These are phyloP conservation scores for Podargus strigoides DNA, from an alignment of 2,797 vertebrate species.

Conservation along the genomic window DNA sequence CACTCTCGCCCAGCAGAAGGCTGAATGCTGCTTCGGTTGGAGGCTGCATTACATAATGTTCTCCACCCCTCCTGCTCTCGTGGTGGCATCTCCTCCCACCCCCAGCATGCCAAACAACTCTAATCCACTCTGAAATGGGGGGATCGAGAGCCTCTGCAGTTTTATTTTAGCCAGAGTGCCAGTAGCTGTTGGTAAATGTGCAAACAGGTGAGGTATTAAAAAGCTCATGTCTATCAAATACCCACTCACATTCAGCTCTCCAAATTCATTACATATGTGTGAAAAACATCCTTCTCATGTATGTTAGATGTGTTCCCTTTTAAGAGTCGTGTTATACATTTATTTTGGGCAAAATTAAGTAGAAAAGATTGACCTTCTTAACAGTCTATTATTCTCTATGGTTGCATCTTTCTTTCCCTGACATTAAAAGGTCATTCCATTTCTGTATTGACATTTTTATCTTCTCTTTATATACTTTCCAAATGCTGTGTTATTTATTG, in stretches of 20 bases:
- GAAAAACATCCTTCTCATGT: not conserved
- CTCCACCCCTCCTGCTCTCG: slow-evolving; percentile 38
- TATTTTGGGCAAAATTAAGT: not conserved
- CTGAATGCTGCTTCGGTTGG: not conserved
- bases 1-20: not conserved
- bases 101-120: not conserved
- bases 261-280: not conserved
- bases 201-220: slow-evolving; percentile 11
- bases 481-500: not conserved
- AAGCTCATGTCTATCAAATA: not conserved
- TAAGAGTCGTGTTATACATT: not conserved
- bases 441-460: slow-evolving; percentile 22
- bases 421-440: slow-evolving; percentile 13
- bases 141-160: not conserved
- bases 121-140: not conserved
- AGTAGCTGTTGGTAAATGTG: not conserved
- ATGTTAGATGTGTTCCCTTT: not conserved
- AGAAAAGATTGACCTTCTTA: not conserved
- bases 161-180: not conserved
- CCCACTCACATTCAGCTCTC: not conserved
- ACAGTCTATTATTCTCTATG: not conserved
- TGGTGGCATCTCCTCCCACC: not conserved
- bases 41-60: not conserved
- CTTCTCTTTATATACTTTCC: not conserved
- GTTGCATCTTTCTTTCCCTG: not conserved